Conservation (phyloP, 2,797 vertebrate genomes). For the Ctenochaetus hawaiiensis region DNA sequence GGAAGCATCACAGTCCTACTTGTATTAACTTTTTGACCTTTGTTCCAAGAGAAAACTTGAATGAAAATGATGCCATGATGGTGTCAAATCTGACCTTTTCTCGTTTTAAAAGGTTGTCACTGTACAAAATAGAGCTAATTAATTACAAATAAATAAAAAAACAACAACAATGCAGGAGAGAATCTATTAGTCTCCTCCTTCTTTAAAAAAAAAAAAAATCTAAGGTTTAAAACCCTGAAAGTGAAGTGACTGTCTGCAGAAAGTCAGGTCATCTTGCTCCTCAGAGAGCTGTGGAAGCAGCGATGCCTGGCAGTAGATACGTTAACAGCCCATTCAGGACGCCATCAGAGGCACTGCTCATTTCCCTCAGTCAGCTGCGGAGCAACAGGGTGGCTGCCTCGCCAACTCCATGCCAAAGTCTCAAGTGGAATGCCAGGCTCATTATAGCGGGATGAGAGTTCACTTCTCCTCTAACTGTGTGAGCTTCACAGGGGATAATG, state of each 20-base stretch:
- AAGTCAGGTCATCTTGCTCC: slow-evolving; percentile 35
- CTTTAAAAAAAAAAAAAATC: neutral
- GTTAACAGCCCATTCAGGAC: slow-evolving; percentile 54
- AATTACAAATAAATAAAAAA: neutral
- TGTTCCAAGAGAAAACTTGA: neutral
- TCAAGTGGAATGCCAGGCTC: slow-evolving; percentile 60
- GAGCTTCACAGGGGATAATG: slow-evolving; percentile 68
- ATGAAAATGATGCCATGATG: neutral
- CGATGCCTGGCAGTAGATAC: slow-evolving; percentile 39
- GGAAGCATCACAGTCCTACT: too few relatives aligned
- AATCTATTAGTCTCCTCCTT: neutral
- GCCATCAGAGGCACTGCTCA: slow-evolving; percentile 43
- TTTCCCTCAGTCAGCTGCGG: slow-evolving; percentile 51
- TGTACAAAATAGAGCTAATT: neutral
- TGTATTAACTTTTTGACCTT: too few relatives aligned
- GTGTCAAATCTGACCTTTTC: neutral
- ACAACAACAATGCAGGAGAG: neutral
- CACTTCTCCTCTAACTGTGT: slow-evolving; percentile 54
- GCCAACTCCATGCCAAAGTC: slow-evolving; percentile 40
- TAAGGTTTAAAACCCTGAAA: too few relatives aligned
- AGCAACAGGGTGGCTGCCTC: slow-evolving; percentile 56
- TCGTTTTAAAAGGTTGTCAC: neutral
- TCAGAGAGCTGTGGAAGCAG: slow-evolving; percentile 21
- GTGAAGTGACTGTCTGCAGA: slow-evolving; percentile 12
- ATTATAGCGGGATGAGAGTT: slow-evolving; percentile 66